Evolutionary conservation across 2,888 invertebrate genomes (phyloP).

Genomic region (Merodon equestris): DNA sequence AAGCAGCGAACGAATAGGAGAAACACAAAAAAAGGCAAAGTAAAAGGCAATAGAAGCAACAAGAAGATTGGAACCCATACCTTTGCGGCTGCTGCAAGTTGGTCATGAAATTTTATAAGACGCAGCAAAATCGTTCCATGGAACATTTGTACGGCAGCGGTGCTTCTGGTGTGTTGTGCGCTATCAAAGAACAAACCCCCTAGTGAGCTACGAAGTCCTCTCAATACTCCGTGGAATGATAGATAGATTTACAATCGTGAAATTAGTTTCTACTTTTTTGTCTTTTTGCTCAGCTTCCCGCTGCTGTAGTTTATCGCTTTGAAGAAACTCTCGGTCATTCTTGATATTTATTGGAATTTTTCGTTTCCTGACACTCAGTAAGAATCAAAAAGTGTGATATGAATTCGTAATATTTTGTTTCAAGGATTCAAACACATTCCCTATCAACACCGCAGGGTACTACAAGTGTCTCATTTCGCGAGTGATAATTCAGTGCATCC

Average conservation of each 20-base stretch:
- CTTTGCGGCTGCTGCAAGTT: constrained; percentile 63
- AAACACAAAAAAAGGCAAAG: constrained; percentile 42
- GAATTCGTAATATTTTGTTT: constrained; percentile 14
- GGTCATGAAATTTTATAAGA: constrained; percentile 79
- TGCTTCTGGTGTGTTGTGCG: constrained; percentile 76
- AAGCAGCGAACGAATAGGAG: constrained; percentile 32
- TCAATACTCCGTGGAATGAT: constrained; percentile 27
- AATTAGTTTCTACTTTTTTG: constrained; percentile 35
- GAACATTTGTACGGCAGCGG: constrained; percentile 79
- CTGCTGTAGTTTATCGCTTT: not conserved
- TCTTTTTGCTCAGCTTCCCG: not conserved
- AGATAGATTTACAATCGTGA: constrained; percentile 33
- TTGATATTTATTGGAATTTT: too few species aligned
- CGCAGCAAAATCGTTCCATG: constrained; percentile 77
- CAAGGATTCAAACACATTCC: constrained; percentile 7
- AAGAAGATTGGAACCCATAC: constrained; percentile 62
- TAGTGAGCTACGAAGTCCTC: constrained; percentile 40
- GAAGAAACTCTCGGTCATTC: too few species aligned
- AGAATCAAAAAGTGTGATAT: too few species aligned
- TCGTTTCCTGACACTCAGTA: too few species aligned
- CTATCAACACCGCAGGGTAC: constrained; percentile 28
- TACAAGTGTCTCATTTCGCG: constrained; percentile 15
- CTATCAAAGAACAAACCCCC: constrained; percentile 25
- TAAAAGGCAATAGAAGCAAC: constrained; percentile 31
- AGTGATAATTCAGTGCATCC: constrained; percentile 8